phyloP scores from a whole-genome alignment of 2,888 invertebrate species.

The Calephelis perditalis region DNA sequence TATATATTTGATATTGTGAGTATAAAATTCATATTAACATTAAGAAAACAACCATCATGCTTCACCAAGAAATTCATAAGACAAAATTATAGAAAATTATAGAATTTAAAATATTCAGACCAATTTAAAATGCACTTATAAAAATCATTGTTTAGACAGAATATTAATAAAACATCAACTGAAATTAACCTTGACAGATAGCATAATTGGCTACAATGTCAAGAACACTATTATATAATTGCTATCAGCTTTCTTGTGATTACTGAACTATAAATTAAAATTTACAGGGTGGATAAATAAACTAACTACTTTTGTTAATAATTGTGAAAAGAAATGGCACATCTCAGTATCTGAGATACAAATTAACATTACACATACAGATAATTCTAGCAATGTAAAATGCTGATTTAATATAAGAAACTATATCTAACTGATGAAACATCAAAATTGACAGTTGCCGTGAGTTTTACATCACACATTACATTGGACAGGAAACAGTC shows the following conservation, averaged over 20 bases:
- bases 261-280: conserved; percentile 18
- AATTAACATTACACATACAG: conserved; percentile 44
- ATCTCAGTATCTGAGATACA: conserved; percentile 53
- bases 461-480: conserved; percentile 50
- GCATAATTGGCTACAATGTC: conserved; percentile 13
- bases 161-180: neutral
- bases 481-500: conserved; percentile 74
- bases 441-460: conserved; percentile 58
- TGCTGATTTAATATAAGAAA: conserved; percentile 40
- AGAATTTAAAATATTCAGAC: too few relatives aligned
- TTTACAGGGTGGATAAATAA: conserved; percentile 20
- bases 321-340: conserved; percentile 55
- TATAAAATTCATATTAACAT: too few relatives aligned
- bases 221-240: conserved; percentile 17
- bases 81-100: neutral
- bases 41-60: too few relatives aligned
- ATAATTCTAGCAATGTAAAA: conserved; percentile 31
- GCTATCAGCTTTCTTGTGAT: conserved; percentile 14
- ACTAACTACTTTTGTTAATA: conserved; percentile 27
- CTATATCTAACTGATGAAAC: conserved; percentile 45
- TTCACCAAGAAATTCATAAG: neutral
- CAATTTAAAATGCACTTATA: too few relatives aligned
- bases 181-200: conserved; percentile 2
- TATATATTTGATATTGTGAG: too few relatives aligned
- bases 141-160: too few relatives aligned